These are phyloP conservation scores for Felis catus DNA, from an alignment of 2,113 vertebrate species.

Conservation along the genomic window F.catus_Fca126_mat1.0 CM031420.1:18185501-18186000, in stretches of 20 bases:
- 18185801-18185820: neutral
- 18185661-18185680: too few species aligned
- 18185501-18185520: neutral
- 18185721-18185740: too few species aligned
- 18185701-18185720: too few species aligned
- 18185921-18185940: neutral
- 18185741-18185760: too few species aligned
- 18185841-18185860: neutral
- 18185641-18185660: too few species aligned
- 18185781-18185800: neutral
- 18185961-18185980: neutral
- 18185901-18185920: neutral
- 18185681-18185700: too few species aligned
- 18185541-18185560: neutral
- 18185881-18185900: neutral
- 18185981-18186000: neutral
- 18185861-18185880: neutral
- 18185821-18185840: neutral
- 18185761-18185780: too few species aligned
- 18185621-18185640: too few species aligned
- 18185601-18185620: too few species aligned
- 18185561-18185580: neutral
- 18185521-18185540: neutral
- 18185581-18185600: too few species aligned
- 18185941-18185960: neutral